Evolutionary conservation across 1,140 invertebrate species (phyloP).

Genomic region (Oedothorax gibbosus): DNA sequence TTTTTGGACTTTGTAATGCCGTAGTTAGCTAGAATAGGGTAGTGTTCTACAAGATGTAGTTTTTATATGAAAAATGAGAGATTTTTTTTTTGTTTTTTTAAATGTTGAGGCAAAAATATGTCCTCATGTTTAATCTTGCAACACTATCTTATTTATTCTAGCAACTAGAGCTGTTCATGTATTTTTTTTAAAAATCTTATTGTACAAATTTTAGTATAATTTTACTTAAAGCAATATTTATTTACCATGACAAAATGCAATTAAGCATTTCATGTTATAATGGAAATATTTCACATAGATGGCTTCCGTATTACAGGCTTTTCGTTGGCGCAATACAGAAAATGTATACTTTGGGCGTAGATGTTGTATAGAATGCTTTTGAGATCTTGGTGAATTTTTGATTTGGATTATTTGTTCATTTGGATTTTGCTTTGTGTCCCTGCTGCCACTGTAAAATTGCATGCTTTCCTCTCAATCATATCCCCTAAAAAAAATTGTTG

Average conservation of each 20-base stretch:
- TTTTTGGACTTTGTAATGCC: conserved; percentile 55
- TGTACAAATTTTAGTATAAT: conserved; percentile 59
- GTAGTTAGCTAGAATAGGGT: conserved; percentile 60
- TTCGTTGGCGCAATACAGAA: conserved; percentile 50
- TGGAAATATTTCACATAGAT: conserved; percentile 55
- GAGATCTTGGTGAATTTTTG: neutral
- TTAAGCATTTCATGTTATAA: conserved; percentile 45
- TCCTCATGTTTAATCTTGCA: conserved; percentile 49
- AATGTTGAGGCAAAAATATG: neutral
- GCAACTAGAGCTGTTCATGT: conserved; percentile 53
- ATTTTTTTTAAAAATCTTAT: conserved; percentile 57
- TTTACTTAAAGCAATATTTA: conserved; percentile 62
- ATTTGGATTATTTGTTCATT: no score
- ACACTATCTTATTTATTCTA: conserved; percentile 61
- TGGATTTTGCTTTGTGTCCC: no score
- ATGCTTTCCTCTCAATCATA: no score
- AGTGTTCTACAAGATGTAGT: conserved; percentile 59
- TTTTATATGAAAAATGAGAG: conserved; percentile 20
- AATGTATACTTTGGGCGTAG: neutral
- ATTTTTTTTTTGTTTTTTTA: conserved; percentile 12
- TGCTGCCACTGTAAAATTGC: no score
- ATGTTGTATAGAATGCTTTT: neutral
- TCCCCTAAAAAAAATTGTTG: no score
- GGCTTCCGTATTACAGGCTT: conserved; percentile 58
- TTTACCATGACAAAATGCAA: conserved; percentile 58